Evolutionary conservation across 53 echinoderm and acorn worm species (phyloP), one percentile per base, ranked within the genome.

Genomic region (Pentamera pediparva): DNA sequence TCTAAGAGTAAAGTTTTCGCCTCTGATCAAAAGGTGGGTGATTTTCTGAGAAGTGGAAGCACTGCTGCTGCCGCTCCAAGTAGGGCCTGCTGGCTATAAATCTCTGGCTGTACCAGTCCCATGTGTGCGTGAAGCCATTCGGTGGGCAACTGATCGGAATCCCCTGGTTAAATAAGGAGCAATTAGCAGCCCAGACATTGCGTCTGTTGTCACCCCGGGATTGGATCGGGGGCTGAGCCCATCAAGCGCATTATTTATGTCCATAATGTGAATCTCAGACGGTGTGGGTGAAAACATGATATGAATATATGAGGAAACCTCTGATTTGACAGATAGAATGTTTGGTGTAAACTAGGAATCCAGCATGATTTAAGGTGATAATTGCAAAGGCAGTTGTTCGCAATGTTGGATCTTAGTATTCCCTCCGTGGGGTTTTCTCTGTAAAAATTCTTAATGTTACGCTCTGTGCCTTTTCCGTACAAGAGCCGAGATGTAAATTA

Each of bases 121-220:
- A 22, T 31, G 67, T 67, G 67, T 67, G 24, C 13, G 21, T 43
- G 29, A 45, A 41, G 45, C 22, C 48, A 47, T 43, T 67, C 6
- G 67, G 6, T 43, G 43, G 26, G 27, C 29, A 29, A 27, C 29
- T 57, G 58, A 40, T 26, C 41, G 45, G 25, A 65, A 22, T 28
- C 67, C 25, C 67, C 4, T 15, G 11, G 45, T 43, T 20, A 67
- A 67, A 67, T 67, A 43, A 67, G 67, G 41, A n/a, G 15, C 67
- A 67, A 67, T 67, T 67, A 67, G 67, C 41, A 11, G 27, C 11
- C 29, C 40, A 67, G 67, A 67, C 67, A 11, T 41, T 17, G 8
- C 29, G 67, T 67, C 67, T 67, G 29, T 43, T 37, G 22, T 31
- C 31, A 40, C 67, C 18, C 30, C 48, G 40, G 67, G 29, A n/a